Base-by-base conservation (phyloP, 2,113 vertebrate species). In the Odontophorus gujanensis region DNA sequence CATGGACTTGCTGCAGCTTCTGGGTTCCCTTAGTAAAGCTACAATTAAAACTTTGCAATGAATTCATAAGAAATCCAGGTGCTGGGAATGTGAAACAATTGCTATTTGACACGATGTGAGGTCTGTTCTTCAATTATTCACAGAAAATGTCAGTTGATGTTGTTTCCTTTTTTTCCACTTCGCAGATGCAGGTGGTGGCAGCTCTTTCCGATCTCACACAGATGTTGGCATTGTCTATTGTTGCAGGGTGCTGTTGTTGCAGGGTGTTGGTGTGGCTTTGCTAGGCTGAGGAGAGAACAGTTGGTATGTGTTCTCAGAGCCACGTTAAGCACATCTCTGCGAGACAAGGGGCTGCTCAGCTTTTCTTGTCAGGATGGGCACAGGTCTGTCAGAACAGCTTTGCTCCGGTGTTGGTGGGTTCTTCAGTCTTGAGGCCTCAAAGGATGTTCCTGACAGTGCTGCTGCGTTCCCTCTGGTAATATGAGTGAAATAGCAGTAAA, bases 211-310 rank as follows among this genome's bases (percentile, higher is more conserved):
- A 83, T 94, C 67, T 83, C 79, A 5, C 89, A 77, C 86, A 87
- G 87, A 92, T 96, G 81, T 92, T 94, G 92, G 59, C 90, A 92
- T 97, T 93, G 86, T 94, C 78, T 72, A 91, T 95, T 93, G 95
- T 96, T 53, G 24, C 51, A 32, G 53, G 14, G 55, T 53, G 66
- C 61, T 92, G 43, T 43, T 43, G 43, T 43, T 43, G 43, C 15
- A 30, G 51, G 51, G 26, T 89, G 66, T 91, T 51, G 83, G 90
- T 71, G 53, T 76, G 42, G 77, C 68, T 93, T 87, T 87, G 55
- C 83, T 61, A 59, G 81, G 67, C 69, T 87, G 84, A 73, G 72
- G 86, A 81, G 74, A 83, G 88, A 94, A 92, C 95, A 92, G 89
- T 65, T 72, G 86, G 69, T 48, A 77, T 84, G 0, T 95, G 92